Conservation (phyloP, 64 coral and sea anemone genomes). For the Catalaphyllia jardinei region DNA sequence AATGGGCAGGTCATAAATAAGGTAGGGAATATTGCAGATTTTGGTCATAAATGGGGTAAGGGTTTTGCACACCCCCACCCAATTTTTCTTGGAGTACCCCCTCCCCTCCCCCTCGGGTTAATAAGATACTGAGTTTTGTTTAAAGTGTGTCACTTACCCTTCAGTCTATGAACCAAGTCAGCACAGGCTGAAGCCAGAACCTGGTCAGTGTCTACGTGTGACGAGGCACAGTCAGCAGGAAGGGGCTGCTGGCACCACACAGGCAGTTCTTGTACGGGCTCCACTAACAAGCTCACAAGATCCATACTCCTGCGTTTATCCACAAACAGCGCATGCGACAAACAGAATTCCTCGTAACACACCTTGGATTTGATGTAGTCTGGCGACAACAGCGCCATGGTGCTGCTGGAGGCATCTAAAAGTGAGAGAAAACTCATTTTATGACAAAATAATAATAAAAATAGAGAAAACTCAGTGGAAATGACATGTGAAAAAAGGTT, state of each 20-base stretch:
- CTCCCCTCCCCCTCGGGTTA: too few species aligned
- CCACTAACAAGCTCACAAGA: slow-evolving; percentile 64
- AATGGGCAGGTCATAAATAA: too few species aligned
- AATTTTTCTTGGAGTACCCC: too few species aligned
- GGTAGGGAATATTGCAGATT: too few species aligned
- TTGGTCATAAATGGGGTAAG: too few species aligned
- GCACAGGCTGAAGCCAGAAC: slow-evolving; percentile 36
- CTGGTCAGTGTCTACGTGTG: slow-evolving; percentile 13
- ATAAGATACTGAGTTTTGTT: too few species aligned
- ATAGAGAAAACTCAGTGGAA: too few species aligned
- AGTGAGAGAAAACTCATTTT: background rate
- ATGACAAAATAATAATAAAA: too few species aligned
- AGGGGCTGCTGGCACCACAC: slow-evolving; percentile 66
- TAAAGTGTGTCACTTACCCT: background rate
- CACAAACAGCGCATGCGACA: slow-evolving; percentile 72
- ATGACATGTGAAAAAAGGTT: background rate
- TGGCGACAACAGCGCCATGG: slow-evolving; percentile 72
- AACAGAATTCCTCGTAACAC: slow-evolving; percentile 85
- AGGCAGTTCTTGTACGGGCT: slow-evolving; percentile 63
- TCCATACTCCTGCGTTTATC: slow-evolving; percentile 56
- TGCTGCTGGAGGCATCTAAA: slow-evolving; percentile 62
- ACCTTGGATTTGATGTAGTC: slow-evolving; percentile 90
- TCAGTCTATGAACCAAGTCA: slow-evolving; percentile 54
- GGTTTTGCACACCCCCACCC: too few species aligned
- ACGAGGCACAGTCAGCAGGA: slow-evolving; percentile 43